Conservation (phyloP, 2,888 invertebrate genomes). For the Plebejus argus region DNA sequence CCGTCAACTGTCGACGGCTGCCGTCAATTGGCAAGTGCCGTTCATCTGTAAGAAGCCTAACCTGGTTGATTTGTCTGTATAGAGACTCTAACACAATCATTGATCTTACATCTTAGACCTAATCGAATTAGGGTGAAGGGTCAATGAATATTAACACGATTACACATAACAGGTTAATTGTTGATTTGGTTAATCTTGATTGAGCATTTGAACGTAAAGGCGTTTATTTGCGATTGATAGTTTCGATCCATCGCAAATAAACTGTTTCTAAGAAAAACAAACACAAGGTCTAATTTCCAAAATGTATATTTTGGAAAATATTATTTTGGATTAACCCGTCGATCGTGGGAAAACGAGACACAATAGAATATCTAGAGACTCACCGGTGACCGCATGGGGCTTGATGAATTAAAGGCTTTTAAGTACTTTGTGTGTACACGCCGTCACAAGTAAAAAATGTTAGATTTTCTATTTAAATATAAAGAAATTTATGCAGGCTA, state of each 20-base stretch:
- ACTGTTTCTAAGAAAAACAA: not conserved
- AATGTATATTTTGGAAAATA: too few species aligned
- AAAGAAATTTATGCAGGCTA: constrained; percentile 78
- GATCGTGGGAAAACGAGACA: too few species aligned
- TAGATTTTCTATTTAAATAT: constrained; percentile 43
- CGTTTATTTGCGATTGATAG: not conserved
- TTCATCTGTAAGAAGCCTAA: not conserved
- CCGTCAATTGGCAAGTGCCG: too few species aligned
- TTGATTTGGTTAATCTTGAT: not conserved
- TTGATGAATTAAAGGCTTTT: not conserved
- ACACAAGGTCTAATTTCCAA: not conserved
- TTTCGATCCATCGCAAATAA: not conserved
- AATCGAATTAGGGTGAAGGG: not conserved
- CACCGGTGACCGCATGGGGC: too few species aligned
- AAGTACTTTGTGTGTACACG: constrained; percentile 18
- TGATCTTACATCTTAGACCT: not conserved
- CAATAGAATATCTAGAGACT: too few species aligned
- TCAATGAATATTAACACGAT: not conserved
- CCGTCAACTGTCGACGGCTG: too few species aligned
- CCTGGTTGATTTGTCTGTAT: not conserved
- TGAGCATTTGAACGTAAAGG: not conserved
- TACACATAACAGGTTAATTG: not conserved
- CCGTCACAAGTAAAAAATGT: not conserved
- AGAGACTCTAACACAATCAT: not conserved
- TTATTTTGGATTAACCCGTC: too few species aligned